Conservation (phyloP, 2,113 vertebrate species). For the Podiceps cristatus region DNA sequence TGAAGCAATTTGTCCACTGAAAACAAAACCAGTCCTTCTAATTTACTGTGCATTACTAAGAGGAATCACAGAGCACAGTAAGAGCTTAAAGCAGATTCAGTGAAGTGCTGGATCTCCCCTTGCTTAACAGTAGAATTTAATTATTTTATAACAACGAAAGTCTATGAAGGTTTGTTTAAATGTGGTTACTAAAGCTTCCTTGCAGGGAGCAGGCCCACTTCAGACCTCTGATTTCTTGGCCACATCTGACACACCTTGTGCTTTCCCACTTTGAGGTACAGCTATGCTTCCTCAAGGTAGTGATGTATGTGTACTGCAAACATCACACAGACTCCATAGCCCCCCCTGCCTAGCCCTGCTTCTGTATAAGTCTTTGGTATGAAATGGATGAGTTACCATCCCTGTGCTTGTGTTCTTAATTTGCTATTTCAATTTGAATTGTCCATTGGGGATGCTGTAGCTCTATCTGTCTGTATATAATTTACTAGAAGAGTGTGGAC, state of each 20-base stretch:
- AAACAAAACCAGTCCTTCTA: slow-evolving; percentile 56
- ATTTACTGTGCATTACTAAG: slow-evolving; percentile 57
- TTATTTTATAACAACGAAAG: slow-evolving; percentile 27
- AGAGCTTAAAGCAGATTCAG: slow-evolving; percentile 34
- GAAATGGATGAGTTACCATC: not conserved
- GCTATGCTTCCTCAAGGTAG: not conserved
- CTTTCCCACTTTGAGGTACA: not conserved
- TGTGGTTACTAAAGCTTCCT: not conserved
- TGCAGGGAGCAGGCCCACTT: not conserved
- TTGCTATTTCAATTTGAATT: not conserved
- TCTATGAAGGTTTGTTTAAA: not conserved
- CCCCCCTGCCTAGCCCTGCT: not conserved
- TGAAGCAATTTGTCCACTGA: slow-evolving; percentile 45
- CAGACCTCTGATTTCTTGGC: not conserved
- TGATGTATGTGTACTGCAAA: not conserved
- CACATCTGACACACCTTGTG: not conserved
- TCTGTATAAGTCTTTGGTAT: not conserved
- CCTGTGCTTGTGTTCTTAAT: not conserved
- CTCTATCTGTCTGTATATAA: not conserved
- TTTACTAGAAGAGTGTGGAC: not conserved
- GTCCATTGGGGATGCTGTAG: not conserved
- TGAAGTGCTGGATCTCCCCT: slow-evolving; percentile 41
- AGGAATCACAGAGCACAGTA: slow-evolving; percentile 30
- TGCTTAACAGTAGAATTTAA: slow-evolving; percentile 37
- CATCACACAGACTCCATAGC: not conserved